These are phyloP conservation scores for Lepidocyrtoides sp. DNA, from an alignment of 2,888 invertebrate species.

Conservation along the genomic window DNA sequence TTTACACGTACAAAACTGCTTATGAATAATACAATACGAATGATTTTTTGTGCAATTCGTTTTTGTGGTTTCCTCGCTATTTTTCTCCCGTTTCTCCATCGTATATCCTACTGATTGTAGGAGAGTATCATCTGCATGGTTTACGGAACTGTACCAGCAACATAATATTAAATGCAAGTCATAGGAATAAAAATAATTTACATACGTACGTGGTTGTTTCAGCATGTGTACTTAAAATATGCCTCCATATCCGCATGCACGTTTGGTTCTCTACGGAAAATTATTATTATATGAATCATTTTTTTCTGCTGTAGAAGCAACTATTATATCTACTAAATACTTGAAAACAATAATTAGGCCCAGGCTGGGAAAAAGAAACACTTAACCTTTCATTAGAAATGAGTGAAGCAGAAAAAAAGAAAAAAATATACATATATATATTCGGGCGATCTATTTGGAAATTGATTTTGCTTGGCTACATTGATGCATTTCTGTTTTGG, in stretches of 20 bases:
- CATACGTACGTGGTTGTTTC: slow-evolving; percentile 17
- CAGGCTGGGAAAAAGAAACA: slow-evolving; percentile 38
- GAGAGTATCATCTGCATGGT: not conserved
- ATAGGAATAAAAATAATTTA: not conserved
- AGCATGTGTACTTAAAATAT: not conserved
- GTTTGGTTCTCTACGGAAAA: not conserved
- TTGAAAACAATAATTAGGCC: slow-evolving; percentile 57
- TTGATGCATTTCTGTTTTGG: not conserved
- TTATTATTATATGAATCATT: slow-evolving; percentile 12
- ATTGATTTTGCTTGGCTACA: slow-evolving; percentile 48
- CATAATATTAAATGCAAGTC: not conserved
- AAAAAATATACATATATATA: not conserved
- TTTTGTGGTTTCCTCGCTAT: not conserved
- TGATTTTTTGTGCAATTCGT: not conserved
- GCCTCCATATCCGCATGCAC: slow-evolving; percentile 18
- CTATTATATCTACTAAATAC: slow-evolving; percentile 35
- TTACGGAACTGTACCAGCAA: not conserved
- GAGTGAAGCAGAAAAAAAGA: slow-evolving; percentile 54
- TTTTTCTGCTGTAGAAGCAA: not conserved
- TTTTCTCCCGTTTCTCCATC: not conserved
- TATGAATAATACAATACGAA: not conserved
- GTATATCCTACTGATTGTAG: not conserved
- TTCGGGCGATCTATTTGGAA: slow-evolving; percentile 39
- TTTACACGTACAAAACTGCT: not conserved
- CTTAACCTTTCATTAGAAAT: slow-evolving; percentile 72